phyloP scores from a whole-genome alignment of 2,888 invertebrate species.

The Bruchidius siliquastri region DNA sequence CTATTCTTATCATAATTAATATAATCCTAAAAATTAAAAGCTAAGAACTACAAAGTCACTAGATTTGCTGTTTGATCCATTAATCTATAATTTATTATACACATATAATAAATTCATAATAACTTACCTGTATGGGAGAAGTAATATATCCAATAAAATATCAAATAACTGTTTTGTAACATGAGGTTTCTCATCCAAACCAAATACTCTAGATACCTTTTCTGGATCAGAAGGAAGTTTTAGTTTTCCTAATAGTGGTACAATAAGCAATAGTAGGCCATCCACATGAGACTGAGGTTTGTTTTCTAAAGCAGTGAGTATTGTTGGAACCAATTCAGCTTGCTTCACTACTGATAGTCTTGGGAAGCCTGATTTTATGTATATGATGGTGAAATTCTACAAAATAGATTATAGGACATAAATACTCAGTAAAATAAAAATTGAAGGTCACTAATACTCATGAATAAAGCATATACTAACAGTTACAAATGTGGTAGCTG shows the following conservation, averaged over 20 bases:
- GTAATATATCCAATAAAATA: conserved; percentile 75
- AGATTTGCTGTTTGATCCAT: no score
- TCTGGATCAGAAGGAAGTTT: conserved; percentile 60
- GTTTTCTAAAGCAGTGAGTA: conserved; percentile 73
- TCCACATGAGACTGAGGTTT: conserved; percentile 83
- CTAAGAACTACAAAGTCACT: no score
- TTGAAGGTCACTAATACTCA: no score
- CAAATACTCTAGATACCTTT: conserved; percentile 60
- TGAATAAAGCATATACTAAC: conserved; percentile 50
- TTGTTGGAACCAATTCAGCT: conserved; percentile 65
- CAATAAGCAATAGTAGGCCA: conserved; percentile 74
- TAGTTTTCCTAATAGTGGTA: conserved; percentile 74
- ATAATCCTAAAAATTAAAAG: no score
- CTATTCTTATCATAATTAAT: no score
- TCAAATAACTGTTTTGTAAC: conserved; percentile 65
- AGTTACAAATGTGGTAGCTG: conserved; percentile 72
- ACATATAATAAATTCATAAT: background rate
- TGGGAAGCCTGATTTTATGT: conserved; percentile 88
- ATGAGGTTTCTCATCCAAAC: conserved; percentile 68
- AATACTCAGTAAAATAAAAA: conserved; percentile 7
- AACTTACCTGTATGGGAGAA: conserved; percentile 78
- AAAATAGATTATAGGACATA: conserved; percentile 33
- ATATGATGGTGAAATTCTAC: conserved; percentile 90
- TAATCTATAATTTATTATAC: no score
- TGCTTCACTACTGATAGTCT: conserved; percentile 72